phyloP scores from a whole-genome alignment of 1,140 invertebrate genomes.

The Dendroctonus valens region DNA sequence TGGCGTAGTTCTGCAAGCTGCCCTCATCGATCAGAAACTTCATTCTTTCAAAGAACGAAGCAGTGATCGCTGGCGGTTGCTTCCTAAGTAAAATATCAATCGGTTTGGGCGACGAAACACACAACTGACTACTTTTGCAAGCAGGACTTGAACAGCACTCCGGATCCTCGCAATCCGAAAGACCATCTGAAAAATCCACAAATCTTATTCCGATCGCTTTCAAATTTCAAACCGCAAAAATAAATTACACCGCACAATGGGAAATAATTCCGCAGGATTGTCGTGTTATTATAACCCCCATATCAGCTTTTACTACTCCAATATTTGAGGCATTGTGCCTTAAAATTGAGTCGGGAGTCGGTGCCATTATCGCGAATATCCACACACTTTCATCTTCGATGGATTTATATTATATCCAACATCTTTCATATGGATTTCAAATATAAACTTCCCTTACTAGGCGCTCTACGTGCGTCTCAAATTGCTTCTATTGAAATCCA shows the following conservation, averaged over 20 bases:
- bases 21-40: slow-evolving; percentile 97
- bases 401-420: no score
- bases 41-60: slow-evolving; percentile 97
- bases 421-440: no score
- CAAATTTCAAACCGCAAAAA: neutral
- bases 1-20: slow-evolving; percentile 94
- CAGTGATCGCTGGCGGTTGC: slow-evolving; percentile 92
- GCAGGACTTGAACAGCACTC: slow-evolving; percentile 86
- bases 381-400: neutral
- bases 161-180: slow-evolving; percentile 95
- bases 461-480: no score
- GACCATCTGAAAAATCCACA: slow-evolving; percentile 71
- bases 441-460: no score
- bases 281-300: neutral
- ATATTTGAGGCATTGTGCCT: neutral
- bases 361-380: slow-evolving; percentile 4
- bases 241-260: slow-evolving; percentile 2
- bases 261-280: neutral
- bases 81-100: slow-evolving; percentile 91
- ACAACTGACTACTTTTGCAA: slow-evolving; percentile 84
- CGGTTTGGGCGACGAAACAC: slow-evolving; percentile 88
- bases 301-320: neutral
- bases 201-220: neutral
- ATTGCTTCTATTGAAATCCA: no score
- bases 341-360: slow-evolving; percentile 3